Evolutionary conservation across 2,797 vertebrate species (phyloP).

Genomic region (Cygnus olor): DNA sequence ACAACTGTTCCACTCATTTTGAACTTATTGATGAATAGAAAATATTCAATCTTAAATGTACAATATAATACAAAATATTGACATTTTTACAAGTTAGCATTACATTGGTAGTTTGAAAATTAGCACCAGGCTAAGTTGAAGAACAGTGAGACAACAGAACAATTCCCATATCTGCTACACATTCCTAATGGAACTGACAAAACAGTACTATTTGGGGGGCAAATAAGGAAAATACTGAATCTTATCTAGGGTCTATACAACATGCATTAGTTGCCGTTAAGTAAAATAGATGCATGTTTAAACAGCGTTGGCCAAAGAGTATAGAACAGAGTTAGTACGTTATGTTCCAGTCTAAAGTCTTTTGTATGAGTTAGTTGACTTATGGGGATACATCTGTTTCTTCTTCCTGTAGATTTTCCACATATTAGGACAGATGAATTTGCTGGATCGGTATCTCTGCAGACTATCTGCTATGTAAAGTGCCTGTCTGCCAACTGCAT

Average conservation of each 20-base stretch:
- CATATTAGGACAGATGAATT: neutral
- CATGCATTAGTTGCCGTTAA: neutral
- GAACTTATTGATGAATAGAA: neutral
- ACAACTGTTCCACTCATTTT: neutral
- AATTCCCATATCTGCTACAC: neutral
- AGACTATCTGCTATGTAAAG: slow-evolving; percentile 38
- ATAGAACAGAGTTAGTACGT: neutral
- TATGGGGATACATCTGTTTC: neutral
- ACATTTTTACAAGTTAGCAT: neutral
- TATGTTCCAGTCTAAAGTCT: neutral
- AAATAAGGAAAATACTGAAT: fast-evolving
- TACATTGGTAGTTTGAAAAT: neutral
- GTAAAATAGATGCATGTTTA: neutral
- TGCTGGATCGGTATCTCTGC: slow-evolving; percentile 8
- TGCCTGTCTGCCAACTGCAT: neutral
- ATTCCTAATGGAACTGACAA: neutral
- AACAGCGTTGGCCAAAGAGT: neutral
- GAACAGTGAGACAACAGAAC: neutral
- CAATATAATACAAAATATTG: neutral
- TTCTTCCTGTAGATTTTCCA: neutral
- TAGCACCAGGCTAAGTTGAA: neutral
- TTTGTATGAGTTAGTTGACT: slow-evolving; percentile 11
- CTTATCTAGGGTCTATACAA: neutral
- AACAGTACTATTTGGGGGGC: neutral
- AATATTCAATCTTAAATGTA: neutral